These are phyloP conservation scores for Agrypnia vestita DNA, from an alignment of 1,140 invertebrate genomes.

Conservation along the genomic window DNA sequence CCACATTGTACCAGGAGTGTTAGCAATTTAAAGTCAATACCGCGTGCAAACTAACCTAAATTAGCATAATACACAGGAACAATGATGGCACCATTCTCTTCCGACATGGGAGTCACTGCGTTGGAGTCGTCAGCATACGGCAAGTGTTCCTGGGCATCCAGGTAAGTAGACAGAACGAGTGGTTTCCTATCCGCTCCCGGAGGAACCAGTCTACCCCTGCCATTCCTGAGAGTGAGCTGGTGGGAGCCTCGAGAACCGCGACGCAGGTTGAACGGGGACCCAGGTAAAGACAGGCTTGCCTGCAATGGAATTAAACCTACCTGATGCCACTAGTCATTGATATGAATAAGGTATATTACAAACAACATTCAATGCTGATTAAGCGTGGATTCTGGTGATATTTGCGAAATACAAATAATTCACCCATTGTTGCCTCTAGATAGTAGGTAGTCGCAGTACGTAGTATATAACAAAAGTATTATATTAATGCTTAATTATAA, in stretches of 20 bases:
- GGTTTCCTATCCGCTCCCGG: conserved; percentile 92
- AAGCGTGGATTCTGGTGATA: too few relatives aligned
- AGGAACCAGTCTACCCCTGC: conserved; percentile 77
- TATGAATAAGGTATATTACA: neutral
- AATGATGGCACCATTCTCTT: conserved; percentile 96
- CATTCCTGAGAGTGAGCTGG: conserved; percentile 91
- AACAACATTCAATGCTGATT: neutral
- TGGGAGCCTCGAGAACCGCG: conserved; percentile 92
- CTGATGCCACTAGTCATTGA: conserved; percentile 3
- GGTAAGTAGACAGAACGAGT: conserved; percentile 92
- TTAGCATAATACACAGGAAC: conserved; percentile 90
- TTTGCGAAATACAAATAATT: too few relatives aligned
- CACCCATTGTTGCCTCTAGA: too few relatives aligned
- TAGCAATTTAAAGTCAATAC: conserved; percentile 39
- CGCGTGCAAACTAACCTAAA: conserved; percentile 73
- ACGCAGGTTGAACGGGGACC: conserved; percentile 94
- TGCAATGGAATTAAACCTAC: conserved; percentile 69
- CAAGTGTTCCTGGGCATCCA: conserved; percentile 96
- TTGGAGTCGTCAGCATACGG: conserved; percentile 98
- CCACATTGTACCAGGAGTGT: neutral
- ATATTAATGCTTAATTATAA: too few relatives aligned
- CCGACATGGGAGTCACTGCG: conserved; percentile 97
- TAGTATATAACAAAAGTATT: too few relatives aligned
- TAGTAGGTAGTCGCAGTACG: too few relatives aligned
- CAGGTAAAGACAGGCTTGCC: conserved; percentile 96